Base-by-base conservation (phyloP, 2,113 vertebrate genomes). In the Podiceps cristatus region DNA sequence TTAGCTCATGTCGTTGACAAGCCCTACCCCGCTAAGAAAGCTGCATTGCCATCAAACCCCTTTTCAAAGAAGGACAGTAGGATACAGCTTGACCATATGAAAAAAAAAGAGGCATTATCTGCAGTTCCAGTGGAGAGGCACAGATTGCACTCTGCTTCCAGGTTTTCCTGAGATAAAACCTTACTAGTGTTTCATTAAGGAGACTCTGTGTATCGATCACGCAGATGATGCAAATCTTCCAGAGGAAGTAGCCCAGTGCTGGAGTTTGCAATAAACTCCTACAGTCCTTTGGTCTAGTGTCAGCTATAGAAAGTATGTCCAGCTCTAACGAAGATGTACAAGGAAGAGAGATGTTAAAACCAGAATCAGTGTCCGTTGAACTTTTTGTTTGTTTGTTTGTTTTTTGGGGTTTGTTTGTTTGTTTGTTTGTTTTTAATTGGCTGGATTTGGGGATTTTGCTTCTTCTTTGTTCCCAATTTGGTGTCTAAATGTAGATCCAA, bases 291-390 rank as follows among this genome's bases (percentile, higher is more conserved):
- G 17, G 31, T 23, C 42, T 67, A 23, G 14, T 18, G 35, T 50
- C 27, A 72, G 10, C 31, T 56, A 50, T 1, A 50, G n/a, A 66
- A 81, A 71, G 23, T 45, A 60, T 60, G 5, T 9, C 19, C 45
- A 59, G 62, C 20, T 59, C 55, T 80, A 73, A 75, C 25, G 37
- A 69, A 68, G 44, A 69, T 29, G 42, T 74, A 69, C 28, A 66
- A 56, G 53, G 33, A 29, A 87, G 59, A 13, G 45, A 27, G 62
- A 40, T 29, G 15, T 35, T 69, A 79, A 80, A 83, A 71, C 5
- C 9, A 40, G 11, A 71, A 47, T 37, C 1, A 0, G 3, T 18
- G 13, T 18, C 18, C 1, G 0, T 60, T 50, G 18, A 33, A 24
- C 40, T 81, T 37, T 59, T 9, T 55, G 35, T 75, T 0, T 74